phyloP scores from a whole-genome alignment of 1,140 invertebrate genomes.

The Cylas formicarius region DNA sequence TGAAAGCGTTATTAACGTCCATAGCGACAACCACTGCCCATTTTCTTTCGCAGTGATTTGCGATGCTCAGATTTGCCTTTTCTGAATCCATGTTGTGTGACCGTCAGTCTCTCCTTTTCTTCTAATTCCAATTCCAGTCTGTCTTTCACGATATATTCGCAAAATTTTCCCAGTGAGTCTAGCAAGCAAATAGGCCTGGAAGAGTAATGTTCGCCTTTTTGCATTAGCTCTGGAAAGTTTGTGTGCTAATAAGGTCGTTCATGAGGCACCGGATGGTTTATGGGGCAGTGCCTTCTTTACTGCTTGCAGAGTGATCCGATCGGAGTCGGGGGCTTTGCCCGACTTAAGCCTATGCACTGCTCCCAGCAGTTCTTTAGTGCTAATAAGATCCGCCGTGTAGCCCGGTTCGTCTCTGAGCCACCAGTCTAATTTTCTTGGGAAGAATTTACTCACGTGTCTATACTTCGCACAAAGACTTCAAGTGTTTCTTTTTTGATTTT shows the following conservation, averaged over 20 bases:
- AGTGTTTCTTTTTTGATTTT: constrained; percentile 1
- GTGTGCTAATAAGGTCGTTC: too few species aligned
- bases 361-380: not conserved
- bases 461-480: not conserved
- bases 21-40: constrained; percentile 7
- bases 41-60: not conserved
- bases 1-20: constrained; percentile 13
- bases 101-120: not conserved
- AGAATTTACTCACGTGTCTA: not conserved
- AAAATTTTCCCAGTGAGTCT: not conserved
- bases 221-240: too few species aligned
- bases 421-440: too few species aligned
- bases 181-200: not conserved
- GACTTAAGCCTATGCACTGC: not conserved
- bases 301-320: not conserved
- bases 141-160: constrained; percentile 12
- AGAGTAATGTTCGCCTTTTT: not conserved
- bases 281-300: too few species aligned
- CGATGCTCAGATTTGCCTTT: not conserved
- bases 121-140: constrained; percentile 9
- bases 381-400: not conserved
- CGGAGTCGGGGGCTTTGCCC: constrained; percentile 3
- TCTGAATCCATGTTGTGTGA: constrained; percentile 7
- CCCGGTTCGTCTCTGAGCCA: not conserved
- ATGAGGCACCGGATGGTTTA: too few species aligned